Evolutionary conservation across 2,113 vertebrate species (phyloP).

Genomic region (Taxidea taxus): DNA sequence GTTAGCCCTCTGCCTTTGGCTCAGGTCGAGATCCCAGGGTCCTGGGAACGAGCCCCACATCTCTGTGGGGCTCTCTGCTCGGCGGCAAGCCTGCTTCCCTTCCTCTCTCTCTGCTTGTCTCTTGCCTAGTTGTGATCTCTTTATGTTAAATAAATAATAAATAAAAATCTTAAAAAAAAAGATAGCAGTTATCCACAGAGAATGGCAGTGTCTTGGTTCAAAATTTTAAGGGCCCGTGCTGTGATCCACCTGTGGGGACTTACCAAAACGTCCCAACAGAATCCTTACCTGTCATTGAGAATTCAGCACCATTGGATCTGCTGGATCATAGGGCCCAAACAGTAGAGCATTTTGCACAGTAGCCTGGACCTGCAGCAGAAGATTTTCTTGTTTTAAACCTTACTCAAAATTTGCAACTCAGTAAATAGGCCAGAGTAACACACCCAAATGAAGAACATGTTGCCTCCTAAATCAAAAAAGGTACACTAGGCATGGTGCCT

Average conservation of each 20-base stretch:
- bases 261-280: background rate
- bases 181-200: background rate
- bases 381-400: background rate
- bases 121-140: too few relatives aligned
- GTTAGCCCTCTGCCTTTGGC: too few relatives aligned
- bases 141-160: too few relatives aligned
- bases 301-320: background rate
- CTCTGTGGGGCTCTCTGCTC: too few relatives aligned
- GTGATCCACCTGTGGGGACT: background rate
- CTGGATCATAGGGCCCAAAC: background rate
- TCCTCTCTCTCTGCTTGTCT: too few relatives aligned
- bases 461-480: background rate
- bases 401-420: background rate
- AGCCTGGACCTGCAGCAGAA: background rate
- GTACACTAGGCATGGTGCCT: background rate
- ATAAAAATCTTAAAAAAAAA: too few relatives aligned
- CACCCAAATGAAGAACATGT: background rate
- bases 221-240: background rate
- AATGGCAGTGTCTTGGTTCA: background rate
- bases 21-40: too few relatives aligned
- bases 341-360: background rate
- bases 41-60: too few relatives aligned
- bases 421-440: background rate
- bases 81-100: too few relatives aligned
- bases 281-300: background rate